A percentile compares a stretch with the other conserved stretches of the same genome.
These are phyloP conservation scores for Drosophila aldrichi DNA, from an alignment of 2,888 invertebrate species.

Conservation along the genomic window DNA sequence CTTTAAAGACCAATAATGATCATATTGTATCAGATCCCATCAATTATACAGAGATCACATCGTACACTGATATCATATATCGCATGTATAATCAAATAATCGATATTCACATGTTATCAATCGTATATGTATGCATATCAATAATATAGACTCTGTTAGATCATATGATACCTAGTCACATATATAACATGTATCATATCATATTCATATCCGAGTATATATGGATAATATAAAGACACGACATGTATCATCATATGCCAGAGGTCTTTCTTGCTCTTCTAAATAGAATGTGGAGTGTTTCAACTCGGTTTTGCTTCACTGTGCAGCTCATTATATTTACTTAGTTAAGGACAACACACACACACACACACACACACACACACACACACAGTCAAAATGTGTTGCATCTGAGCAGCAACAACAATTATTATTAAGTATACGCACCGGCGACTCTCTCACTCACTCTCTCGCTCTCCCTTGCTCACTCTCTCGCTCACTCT, in stretches of 20 bases:
- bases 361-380: slow-evolving; percentile 18
- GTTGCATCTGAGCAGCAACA: slow-evolving; percentile 40
- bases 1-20: neutral
- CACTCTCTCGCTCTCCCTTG: neutral
- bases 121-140: no score
- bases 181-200: no score
- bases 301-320: slow-evolving; percentile 30
- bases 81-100: no score
- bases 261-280: no score
- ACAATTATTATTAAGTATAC: slow-evolving; percentile 64
- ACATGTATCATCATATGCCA: no score
- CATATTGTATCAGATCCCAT: neutral
- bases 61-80: neutral
- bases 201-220: no score
- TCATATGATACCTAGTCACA: no score
- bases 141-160: no score
- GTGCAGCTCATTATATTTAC: slow-evolving; percentile 74
- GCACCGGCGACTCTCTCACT: slow-evolving; percentile 44
- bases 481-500: neutral
- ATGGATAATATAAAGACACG: no score
- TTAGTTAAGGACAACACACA: slow-evolving; percentile 59
- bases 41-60: neutral
- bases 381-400: slow-evolving; percentile 12
- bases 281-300: no score
- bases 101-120: no score